Evolutionary conservation across 2,797 vertebrate genomes (phyloP), one percentile per base, ranked within the genome.

Genomic region (Setipinna tenuifilis): DNA sequence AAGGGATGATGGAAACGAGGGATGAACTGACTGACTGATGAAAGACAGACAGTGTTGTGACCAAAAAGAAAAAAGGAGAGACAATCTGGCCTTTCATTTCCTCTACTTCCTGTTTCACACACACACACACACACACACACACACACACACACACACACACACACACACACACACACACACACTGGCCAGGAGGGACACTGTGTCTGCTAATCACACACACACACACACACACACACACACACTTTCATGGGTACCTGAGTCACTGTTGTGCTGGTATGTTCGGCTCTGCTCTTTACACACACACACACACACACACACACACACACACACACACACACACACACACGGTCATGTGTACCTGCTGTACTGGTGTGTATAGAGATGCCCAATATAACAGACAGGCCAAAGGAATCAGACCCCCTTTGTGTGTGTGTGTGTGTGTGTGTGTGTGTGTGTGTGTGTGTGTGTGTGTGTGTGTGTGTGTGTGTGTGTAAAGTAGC

Each of bases 281-380:
- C 2, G 14, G 50, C 50, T 54, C 35, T 5, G 35, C 35, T 54
- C 48, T 50, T 5, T 62, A 62, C 61, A 62, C 61, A 62, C 61
- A 62, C n/a, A 25, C 61, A 62, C 61, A 11, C n/a, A 62, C 61
- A 62, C 62, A 82, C 59, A 84, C 68, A 83, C 46, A 83, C 31
- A 58, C 58, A 62, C 31, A 84, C 86, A 83, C 85, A 65, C 48
- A 83, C 83, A 87, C 83, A 84, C 48, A 84, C 82, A 54, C 80
- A 86, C 62, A 54, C 68, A 23, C 44, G 5, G 23, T 21, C 54
- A n/a, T n/a, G n/a, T n/a, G n/a, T n/a, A 61, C 54, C 44, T 6
- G 61, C 35, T 41, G 35, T 41, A 41, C 35, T 41, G 35, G 35
- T 5, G 2, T 41, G 35, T 41, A 5, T 5, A 41, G 35, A 41